Evolutionary conservation across 2,113 vertebrate species (phyloP).

Genomic region (Toxotes jaculatrix): DNA sequence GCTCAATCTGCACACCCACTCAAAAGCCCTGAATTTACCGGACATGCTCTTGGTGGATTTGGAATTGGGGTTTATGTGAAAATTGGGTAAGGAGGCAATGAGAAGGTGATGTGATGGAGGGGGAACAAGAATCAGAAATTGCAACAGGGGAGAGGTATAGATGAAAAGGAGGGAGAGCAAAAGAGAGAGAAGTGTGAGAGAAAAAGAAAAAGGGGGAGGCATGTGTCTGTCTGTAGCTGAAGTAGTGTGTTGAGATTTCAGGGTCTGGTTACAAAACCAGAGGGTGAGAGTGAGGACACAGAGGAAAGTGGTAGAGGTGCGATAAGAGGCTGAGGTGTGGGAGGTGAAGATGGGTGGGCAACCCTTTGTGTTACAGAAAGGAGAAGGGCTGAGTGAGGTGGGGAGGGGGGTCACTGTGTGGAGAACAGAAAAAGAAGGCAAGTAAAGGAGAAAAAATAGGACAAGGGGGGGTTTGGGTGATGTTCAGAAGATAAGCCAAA

Average conservation of each 20-base stretch:
- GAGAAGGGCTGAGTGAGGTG: not conserved
- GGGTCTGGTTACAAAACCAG: slow-evolving; percentile 29
- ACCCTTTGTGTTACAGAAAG: slow-evolving; percentile 37
- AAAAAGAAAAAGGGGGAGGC: not conserved
- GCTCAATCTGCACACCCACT: slow-evolving; percentile 50
- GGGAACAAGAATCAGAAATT: slow-evolving; percentile 8
- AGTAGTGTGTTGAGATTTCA: slow-evolving; percentile 53
- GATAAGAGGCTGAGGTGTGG: slow-evolving; percentile 62
- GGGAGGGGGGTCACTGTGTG: not conserved
- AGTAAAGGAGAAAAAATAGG: slow-evolving; percentile 19
- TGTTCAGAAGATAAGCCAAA: slow-evolving; percentile 43
- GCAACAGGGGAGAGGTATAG: slow-evolving; percentile 4
- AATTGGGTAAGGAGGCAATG: not conserved
- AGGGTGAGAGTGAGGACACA: slow-evolving; percentile 30
- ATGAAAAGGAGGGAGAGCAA: not conserved
- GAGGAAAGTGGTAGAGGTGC: slow-evolving; percentile 19
- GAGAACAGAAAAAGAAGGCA: slow-evolving; percentile 3
- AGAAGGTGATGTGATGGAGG: not conserved
- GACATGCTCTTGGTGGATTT: slow-evolving; percentile 37
- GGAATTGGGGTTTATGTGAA: not conserved
- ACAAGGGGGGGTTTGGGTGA: not conserved
- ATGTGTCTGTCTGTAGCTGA: slow-evolving; percentile 9
- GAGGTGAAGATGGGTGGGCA: slow-evolving; percentile 39
- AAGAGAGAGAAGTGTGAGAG: not conserved
- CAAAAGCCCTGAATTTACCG: slow-evolving; percentile 37